Conservation (phyloP, 1,140 invertebrate species). For the Drosophila takahashii region DNA sequence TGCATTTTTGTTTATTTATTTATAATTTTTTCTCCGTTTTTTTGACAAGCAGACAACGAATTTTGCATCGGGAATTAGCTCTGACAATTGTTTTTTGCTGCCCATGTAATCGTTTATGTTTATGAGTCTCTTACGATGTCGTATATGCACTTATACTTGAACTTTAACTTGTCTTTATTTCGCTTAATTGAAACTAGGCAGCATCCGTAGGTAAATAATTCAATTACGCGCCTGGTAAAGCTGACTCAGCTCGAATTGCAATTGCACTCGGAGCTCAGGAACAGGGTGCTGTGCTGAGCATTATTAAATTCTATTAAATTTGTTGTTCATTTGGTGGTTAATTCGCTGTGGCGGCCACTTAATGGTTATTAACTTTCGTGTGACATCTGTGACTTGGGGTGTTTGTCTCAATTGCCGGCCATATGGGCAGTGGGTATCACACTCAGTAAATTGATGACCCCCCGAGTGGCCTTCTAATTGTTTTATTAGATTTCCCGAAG, state of each 20-base stretch:
- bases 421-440: slow-evolving; percentile 27
- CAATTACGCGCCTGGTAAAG: slow-evolving; percentile 58
- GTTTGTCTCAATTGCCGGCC: slow-evolving; percentile 67
- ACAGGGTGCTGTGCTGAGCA: slow-evolving; percentile 24
- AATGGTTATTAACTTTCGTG: slow-evolving; percentile 81
- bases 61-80: slow-evolving; percentile 50
- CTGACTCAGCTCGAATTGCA: slow-evolving; percentile 31
- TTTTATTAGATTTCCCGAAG: slow-evolving; percentile 72
- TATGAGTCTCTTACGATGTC: slow-evolving; percentile 34
- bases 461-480: slow-evolving; percentile 60
- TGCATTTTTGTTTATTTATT: slow-evolving; percentile 7
- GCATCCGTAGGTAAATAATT: slow-evolving; percentile 71
- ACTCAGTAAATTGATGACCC: slow-evolving; percentile 70
- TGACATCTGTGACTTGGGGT: slow-evolving; percentile 77
- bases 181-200: slow-evolving; percentile 78
- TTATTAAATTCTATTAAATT: slow-evolving; percentile 69
- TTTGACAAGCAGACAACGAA: slow-evolving; percentile 32
- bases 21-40: slow-evolving; percentile 1
- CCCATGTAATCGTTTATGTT: slow-evolving; percentile 58
- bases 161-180: slow-evolving; percentile 78
- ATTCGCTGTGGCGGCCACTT: slow-evolving; percentile 56
- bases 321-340: slow-evolving; percentile 45
- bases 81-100: slow-evolving; percentile 43
- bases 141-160: slow-evolving; percentile 55
- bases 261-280: slow-evolving; percentile 49